These are phyloP conservation scores for Nansenia antarctica DNA, from an alignment of 2,113 vertebrate species.

Conservation along the genomic window DNA sequence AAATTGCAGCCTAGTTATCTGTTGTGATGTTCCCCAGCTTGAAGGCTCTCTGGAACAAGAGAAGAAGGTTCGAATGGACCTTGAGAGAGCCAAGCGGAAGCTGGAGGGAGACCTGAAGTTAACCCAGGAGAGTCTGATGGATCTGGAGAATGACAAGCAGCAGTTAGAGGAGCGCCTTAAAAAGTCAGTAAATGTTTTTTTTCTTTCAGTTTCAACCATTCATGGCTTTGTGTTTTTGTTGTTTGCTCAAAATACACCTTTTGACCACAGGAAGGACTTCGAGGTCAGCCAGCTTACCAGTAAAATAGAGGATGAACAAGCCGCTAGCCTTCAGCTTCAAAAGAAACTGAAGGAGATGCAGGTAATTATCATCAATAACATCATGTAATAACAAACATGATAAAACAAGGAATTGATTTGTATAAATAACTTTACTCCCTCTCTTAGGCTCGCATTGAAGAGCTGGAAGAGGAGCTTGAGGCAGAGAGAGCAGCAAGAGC, in stretches of 20 bases:
- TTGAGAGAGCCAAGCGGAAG: slow-evolving; percentile 82
- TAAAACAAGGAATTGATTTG: no score
- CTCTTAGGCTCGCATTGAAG: slow-evolving; percentile 71
- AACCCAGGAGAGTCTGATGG: slow-evolving; percentile 80
- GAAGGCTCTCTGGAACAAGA: slow-evolving; percentile 86
- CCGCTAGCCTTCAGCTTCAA: slow-evolving; percentile 78
- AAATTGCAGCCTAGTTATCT: not conserved
- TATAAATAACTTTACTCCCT: not conserved
- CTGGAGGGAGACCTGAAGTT: slow-evolving; percentile 85
- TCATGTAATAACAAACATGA: no score
- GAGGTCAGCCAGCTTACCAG: slow-evolving; percentile 81
- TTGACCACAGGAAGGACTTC: slow-evolving; percentile 81
- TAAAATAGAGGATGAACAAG: slow-evolving; percentile 84
- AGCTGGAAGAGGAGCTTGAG: slow-evolving; percentile 81
- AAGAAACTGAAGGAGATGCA: slow-evolving; percentile 88
- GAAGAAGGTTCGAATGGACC: slow-evolving; percentile 84
- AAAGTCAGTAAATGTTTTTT: slow-evolving; percentile 80
- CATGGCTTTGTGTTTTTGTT: no score
- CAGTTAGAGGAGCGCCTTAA: slow-evolving; percentile 83
- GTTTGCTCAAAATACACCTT: not conserved
- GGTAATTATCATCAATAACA: slow-evolving; percentile 74
- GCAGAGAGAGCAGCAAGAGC: slow-evolving; percentile 78
- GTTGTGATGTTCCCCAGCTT: slow-evolving; percentile 63
- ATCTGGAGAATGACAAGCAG: slow-evolving; percentile 83
- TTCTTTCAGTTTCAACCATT: not conserved